These are phyloP conservation scores for Leptopilina drosophilae DNA, from an alignment of 2,888 invertebrate species.

Conservation along the genomic window DNA sequence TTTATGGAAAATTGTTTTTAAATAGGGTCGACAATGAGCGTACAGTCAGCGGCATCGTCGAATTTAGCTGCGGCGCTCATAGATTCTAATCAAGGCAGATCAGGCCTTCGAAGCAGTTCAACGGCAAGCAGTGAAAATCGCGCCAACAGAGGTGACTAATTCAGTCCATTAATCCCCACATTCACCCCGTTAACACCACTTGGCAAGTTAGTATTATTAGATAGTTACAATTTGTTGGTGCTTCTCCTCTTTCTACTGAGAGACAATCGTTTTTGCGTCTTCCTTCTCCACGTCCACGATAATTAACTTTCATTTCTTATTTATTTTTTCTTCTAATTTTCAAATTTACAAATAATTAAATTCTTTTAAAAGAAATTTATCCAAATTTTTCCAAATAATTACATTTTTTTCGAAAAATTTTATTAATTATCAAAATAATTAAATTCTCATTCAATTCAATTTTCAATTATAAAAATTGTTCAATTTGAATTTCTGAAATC, in stretches of 20 bases:
- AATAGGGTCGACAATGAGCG: conserved; percentile 74
- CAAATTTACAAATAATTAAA: no score
- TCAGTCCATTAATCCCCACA: conserved; percentile 67
- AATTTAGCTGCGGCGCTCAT: conserved; percentile 81
- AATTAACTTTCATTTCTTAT: background rate
- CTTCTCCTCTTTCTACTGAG: conserved; percentile 38
- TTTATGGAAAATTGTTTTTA: conserved; percentile 43
- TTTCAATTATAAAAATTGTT: no score
- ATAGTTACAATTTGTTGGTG: conserved; percentile 35
- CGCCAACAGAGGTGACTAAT: conserved; percentile 74
- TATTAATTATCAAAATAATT: no score
- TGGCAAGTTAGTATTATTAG: conserved; percentile 41
- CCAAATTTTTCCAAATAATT: no score
- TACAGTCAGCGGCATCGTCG: conserved; percentile 77
- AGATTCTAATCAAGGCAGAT: conserved; percentile 78
- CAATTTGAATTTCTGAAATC: no score
- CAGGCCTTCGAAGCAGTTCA: conserved; percentile 71
- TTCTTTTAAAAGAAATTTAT: no score
- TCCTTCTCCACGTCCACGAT: conserved; percentile 1
- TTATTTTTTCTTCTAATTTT: no score
- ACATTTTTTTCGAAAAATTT: no score
- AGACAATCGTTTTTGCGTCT: conserved; percentile 41
- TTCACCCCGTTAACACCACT: conserved; percentile 64
- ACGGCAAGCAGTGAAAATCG: conserved; percentile 72
- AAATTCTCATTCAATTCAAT: no score